Base-by-base conservation (phyloP, 2,888 invertebrate species). In the Cantharis rufa region DNA sequence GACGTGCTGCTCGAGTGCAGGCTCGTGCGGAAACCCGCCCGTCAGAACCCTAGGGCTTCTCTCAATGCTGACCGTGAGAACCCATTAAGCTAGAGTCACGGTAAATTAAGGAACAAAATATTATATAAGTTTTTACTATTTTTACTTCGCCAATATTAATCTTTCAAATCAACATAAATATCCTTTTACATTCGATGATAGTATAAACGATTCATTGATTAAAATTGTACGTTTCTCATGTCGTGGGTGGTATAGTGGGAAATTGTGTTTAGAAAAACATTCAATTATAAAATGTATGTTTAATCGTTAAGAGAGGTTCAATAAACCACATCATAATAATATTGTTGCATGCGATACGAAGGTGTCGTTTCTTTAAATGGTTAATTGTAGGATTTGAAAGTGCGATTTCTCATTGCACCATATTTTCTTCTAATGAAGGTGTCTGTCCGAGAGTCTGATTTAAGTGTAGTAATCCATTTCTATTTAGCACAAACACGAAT, bases 41-140 rank as follows among this genome's bases (percentile, higher is more conserved):
- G 81, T 77, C 78, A 73, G 71, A 73, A 80, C 81, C 78, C 78
- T 79, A 78, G 84, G 83, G 83, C 82, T 81, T 81, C 81, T 83
- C 82, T 84, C 82, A 84, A 84, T 84, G 84, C 84, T 82, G 83
- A 84, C 84, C 84, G 85, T 85, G 85, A 84, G 85, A 84, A 85
- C 84, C 83, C 82, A 63, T 76, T 70, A 64, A 76, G 69, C 16
- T 76, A 16, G 61, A 70, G 69, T 76, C 70, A 64, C 72, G 69
- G 61, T 21, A 62, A 76, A 72, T 61, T 16, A 69, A 69, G 63
- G 24, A 66, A 71, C 66, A 70, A 70, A 74, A 70, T 69, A 70
- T 64, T 72, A 66, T 28, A 28, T 62, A 24, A 16, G 62, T 63
- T 74, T 74, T 70, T 63, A 10, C 27, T 24, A 15, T 15, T 48